Evolutionary conservation across 2,888 invertebrate species (phyloP), one percentile per base, ranked within the genome.

Genomic region (Ethmia dodecea): DNA sequence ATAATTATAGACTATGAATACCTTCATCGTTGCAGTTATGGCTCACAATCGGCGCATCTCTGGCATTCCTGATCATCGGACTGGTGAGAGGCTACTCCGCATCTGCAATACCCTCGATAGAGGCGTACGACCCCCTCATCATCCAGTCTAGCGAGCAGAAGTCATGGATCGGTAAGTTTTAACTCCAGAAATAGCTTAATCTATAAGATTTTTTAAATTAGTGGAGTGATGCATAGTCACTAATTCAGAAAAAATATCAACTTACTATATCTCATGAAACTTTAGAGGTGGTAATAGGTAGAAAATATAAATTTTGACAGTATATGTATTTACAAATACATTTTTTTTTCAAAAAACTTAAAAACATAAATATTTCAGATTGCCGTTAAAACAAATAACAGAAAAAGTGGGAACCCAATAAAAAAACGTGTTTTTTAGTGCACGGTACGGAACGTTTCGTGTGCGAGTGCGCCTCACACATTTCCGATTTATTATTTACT

Each of bases 41-140:
- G 71, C 74, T 89, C 51, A 88, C 90, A 5, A 58, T 89, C 33
- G 86, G 88, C 2, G 88, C 89, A 1, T 89, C 89, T 2, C 54
- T 89, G 47, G 84, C 88, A 8, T 89, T 89, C 57, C 69, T 90
- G 24, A 86, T 88, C 49, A 89, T 89, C 39, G 90, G 90, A 0
- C 63, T 89, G 38, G 88, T 89, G 31, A 61, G 89, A 49, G 89
- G 89, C 1, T 90, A 87, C 64, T 88, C 89, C 0, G 86, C 90
- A 0, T 88, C 90, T 3, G 89, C 87, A 1, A 69, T 89, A 12
- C 87, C 88, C 1, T 89, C 89, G 6, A 86, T 90, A 48, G 71
- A 80, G 45, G 59, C 50, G 14, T 38, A 55, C 25, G 73, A 83
- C 43, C 75, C 81, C 1, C 55, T 78, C 18, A 64, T 88, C 9